phyloP scores from a whole-genome alignment of 2,113 vertebrate species.

The Acrocephalus arundinaceus region DNA sequence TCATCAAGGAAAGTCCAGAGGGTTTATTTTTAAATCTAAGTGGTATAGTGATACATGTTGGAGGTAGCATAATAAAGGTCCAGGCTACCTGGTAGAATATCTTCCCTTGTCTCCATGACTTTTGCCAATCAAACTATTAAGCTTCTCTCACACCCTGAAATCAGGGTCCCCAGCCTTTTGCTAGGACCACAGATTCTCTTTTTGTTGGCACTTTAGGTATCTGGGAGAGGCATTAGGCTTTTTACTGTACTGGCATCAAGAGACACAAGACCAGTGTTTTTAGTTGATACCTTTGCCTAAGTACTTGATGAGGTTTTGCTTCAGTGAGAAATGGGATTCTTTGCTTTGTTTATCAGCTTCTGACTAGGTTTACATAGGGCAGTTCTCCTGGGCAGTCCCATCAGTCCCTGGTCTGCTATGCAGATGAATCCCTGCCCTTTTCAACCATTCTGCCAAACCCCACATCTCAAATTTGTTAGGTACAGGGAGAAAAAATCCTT shows the following conservation, averaged over 20 bases:
- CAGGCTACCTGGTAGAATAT: neutral
- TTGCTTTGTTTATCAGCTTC: neutral
- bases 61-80: neutral
- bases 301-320: neutral
- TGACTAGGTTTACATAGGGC: neutral
- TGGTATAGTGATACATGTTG: neutral
- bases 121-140: neutral
- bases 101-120: neutral
- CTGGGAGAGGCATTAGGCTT: neutral
- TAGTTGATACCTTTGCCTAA: neutral
- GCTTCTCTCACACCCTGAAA: neutral
- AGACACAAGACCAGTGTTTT: neutral
- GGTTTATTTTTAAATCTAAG: neutral
- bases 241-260: neutral
- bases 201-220: neutral
- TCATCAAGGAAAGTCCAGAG: neutral
- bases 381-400: neutral
- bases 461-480: neutral
- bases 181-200: neutral
- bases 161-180: neutral
- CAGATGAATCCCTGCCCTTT: neutral
- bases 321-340: neutral
- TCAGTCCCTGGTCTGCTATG: neutral
- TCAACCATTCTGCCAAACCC: neutral
- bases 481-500: neutral